These are phyloP conservation scores for Luehdorfia chinensis DNA, from an alignment of 1,140 invertebrate species.

Conservation along the genomic window DNA sequence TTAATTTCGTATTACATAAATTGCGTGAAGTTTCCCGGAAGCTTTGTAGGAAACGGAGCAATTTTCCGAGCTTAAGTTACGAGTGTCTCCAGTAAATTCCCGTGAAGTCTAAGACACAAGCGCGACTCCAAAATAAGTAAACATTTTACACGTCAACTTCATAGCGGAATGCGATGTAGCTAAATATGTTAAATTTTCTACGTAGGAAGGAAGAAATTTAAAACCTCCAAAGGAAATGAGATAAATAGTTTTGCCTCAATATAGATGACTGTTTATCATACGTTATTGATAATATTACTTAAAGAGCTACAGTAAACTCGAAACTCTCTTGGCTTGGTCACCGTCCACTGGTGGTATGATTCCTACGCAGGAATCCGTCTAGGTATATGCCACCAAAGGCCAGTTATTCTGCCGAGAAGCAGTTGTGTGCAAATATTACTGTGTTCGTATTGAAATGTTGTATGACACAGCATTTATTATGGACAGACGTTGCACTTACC, in stretches of 20 bases:
- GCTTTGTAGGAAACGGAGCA: slow-evolving; percentile 3
- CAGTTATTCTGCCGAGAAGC: too few species aligned
- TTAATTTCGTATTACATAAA: slow-evolving; percentile 6
- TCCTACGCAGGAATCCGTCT: too few species aligned
- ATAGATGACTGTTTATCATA: too few species aligned
- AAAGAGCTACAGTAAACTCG: too few species aligned
- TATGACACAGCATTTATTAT: too few species aligned
- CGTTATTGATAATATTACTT: too few species aligned
- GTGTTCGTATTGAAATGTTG: too few species aligned
- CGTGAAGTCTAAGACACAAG: slow-evolving; percentile 6
- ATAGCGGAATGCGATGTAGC: slow-evolving; percentile 5
- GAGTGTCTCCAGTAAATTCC: not conserved
- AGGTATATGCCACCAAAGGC: too few species aligned
- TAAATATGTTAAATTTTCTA: not conserved
- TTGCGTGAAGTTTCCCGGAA: slow-evolving; percentile 4
- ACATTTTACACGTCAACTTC: slow-evolving; percentile 14
- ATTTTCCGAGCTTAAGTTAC: slow-evolving; percentile 2
- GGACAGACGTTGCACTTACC: too few species aligned
- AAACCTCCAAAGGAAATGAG: slow-evolving; percentile 9
- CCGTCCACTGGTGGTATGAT: too few species aligned
- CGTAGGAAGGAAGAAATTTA: slow-evolving; percentile 2
- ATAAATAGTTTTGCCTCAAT: not conserved
- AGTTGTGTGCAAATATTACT: too few species aligned
- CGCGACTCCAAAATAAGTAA: not conserved
- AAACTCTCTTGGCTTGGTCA: too few species aligned